Base-by-base conservation (phyloP, 2,888 invertebrate species). In the Dasysyrphus tricinctus region DNA sequence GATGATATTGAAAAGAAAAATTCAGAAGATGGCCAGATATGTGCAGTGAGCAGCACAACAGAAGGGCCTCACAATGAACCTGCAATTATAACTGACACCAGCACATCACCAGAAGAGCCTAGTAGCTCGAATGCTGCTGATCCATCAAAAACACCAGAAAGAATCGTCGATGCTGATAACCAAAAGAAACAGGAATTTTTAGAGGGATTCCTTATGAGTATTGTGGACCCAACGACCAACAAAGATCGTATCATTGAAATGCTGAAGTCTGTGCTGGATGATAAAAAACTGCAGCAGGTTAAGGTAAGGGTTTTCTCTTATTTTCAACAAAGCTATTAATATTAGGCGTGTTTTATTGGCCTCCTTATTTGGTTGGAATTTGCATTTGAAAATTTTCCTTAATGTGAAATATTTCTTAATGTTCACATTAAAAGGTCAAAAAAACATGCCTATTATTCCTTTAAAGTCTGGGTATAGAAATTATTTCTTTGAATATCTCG, bases 221-320 rank as follows among this genome's bases (percentile, higher is more conserved):
- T 90, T 29, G 84, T 89, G 0, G 90, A 90, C 63, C 90, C 90
- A 2, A 80, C 89, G 4, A 78, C 89, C 24, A 89, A 90, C 67
- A 89, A 88, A 12, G 86, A 88, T 16, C 84, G 88, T 24, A 89
- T 90, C 14, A 80, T 91, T 49, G 88, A 85, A 8, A 88, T 90
- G 70, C 61, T 91, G n/a, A 87, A 89, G 16, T 89, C 90, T 77
- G 89, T 91, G 24, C 70, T 90, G 4, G 90, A 90, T 74, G 88
- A 89, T 2, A 90, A 90, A 3, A 90, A 89, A 77, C 81, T 90
- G 61, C 80, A 89, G 34, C 88, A 90, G 61, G 89, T 90, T 2
- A 90, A 90, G 85, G 81, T 85, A 80, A 80, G 44, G 11, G 12
- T 24, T 39, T 54, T 39, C 32, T 32, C 7, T n/a, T n/a, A 39